These are phyloP conservation scores for Hypocryptadius cinnamomeus DNA, from an alignment of 2,113 vertebrate species.

Conservation along the genomic window DNA sequence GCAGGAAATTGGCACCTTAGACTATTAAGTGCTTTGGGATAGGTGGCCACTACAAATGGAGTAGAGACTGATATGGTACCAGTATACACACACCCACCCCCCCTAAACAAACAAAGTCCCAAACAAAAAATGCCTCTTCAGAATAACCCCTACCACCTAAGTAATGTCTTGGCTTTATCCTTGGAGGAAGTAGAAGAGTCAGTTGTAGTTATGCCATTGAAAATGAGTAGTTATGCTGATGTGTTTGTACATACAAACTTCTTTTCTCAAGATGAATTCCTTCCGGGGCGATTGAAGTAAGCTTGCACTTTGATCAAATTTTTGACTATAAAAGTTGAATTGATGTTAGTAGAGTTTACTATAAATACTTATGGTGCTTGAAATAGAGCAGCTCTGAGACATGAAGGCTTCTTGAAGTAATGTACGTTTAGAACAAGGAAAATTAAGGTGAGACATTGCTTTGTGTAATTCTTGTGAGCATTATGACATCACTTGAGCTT, in stretches of 20 bases:
- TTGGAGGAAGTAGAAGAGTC: not conserved
- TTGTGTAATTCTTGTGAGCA: not conserved
- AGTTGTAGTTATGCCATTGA: not conserved
- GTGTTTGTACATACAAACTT: not conserved
- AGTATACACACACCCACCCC: accelerated
- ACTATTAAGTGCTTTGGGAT: not conserved
- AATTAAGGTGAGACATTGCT: not conserved
- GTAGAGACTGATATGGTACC: not conserved
- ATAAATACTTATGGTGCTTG: not conserved
- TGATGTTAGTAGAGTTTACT: not conserved
- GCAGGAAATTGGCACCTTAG: not conserved
- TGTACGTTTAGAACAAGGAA: not conserved
- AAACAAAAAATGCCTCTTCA: not conserved
- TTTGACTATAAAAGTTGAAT: not conserved
- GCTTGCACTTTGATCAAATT: not conserved
- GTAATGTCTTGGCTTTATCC: not conserved
- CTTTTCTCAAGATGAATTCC: not conserved
- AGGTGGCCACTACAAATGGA: not conserved
- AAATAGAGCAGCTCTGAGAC: not conserved
- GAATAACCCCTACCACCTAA: not conserved
- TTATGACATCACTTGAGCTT: not conserved
- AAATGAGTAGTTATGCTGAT: not conserved
- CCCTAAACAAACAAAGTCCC: not conserved
- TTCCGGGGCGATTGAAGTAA: not conserved
- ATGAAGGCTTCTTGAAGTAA: not conserved